These are phyloP conservation scores for Ptilorrhoa leucosticta DNA, from an alignment of 2,113 vertebrate species.

Conservation along the genomic window DNA sequence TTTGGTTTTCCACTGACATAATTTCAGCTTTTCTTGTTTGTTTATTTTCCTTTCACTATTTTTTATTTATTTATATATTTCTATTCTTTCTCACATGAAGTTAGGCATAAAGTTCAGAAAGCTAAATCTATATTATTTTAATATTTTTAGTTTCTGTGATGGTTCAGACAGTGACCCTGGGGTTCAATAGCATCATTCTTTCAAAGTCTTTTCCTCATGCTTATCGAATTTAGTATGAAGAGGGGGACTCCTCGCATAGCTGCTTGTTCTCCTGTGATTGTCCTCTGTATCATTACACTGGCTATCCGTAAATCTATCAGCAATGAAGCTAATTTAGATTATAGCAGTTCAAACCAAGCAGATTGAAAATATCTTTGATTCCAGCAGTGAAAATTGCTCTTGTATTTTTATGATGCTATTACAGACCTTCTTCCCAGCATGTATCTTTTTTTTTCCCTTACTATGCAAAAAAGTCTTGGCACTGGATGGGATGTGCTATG, in stretches of 20 bases:
- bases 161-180: neutral
- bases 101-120: neutral
- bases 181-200: neutral
- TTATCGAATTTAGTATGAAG: neutral
- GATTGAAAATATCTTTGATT: slow-evolving; percentile 8
- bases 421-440: slow-evolving; percentile 2
- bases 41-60: neutral
- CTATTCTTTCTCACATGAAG: neutral
- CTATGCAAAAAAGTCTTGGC: neutral
- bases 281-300: neutral
- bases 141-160: neutral
- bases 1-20: neutral
- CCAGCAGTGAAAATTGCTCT: neutral
- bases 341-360: neutral
- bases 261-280: neutral
- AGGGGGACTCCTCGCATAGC: accelerated
- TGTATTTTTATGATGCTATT: neutral
- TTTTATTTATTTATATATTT: neutral
- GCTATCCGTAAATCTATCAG: neutral
- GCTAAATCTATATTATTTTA: neutral
- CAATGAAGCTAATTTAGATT: neutral
- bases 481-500: neutral
- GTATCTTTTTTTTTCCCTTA: neutral
- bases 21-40: neutral
- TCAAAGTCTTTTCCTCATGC: neutral